A percentile compares a stretch with the other conserved stretches of the same genome.
These are phyloP conservation scores for Hirtodrosophila trivittata DNA, from an alignment of 2,888 invertebrate genomes.

Conservation along the genomic window DNA sequence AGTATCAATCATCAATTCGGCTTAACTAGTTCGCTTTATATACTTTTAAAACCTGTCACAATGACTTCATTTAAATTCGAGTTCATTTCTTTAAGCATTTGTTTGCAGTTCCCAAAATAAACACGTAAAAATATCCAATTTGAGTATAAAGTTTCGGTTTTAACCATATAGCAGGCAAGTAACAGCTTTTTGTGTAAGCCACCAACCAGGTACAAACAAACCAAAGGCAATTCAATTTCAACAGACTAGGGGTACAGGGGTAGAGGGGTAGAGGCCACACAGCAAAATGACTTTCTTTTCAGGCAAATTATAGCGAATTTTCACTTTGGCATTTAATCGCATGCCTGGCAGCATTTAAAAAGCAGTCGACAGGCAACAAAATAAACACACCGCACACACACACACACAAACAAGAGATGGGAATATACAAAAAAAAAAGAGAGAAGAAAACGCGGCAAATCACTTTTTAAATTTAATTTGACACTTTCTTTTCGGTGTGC, in stretches of 20 bases:
- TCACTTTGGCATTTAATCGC: constrained; percentile 59
- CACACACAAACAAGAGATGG: constrained; percentile 6
- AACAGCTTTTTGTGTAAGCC: background rate
- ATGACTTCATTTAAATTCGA: no score
- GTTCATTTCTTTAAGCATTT: no score
- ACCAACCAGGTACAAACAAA: background rate
- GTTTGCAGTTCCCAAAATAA: no score
- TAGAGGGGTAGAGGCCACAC: background rate
- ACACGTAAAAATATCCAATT: no score
- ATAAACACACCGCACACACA: constrained; percentile 25
- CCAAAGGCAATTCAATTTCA: constrained; percentile 42
- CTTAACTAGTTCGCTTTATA: no score
- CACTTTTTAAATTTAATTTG: constrained; percentile 78
- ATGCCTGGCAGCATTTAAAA: constrained; percentile 62
- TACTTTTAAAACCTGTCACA: no score
- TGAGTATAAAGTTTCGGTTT: background rate
- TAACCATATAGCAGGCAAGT: background rate
- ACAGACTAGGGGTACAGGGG: no score
- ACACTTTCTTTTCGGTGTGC: constrained; percentile 66
- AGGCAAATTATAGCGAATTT: constrained; percentile 45
- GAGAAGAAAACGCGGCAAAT: constrained; percentile 59
- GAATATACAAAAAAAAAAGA: constrained; percentile 14
- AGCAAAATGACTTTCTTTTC: constrained; percentile 24
- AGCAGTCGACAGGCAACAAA: constrained; percentile 36
- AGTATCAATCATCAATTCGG: no score